Base-by-base conservation (phyloP, 2,888 invertebrate species). In the Alitta virens region DNA sequence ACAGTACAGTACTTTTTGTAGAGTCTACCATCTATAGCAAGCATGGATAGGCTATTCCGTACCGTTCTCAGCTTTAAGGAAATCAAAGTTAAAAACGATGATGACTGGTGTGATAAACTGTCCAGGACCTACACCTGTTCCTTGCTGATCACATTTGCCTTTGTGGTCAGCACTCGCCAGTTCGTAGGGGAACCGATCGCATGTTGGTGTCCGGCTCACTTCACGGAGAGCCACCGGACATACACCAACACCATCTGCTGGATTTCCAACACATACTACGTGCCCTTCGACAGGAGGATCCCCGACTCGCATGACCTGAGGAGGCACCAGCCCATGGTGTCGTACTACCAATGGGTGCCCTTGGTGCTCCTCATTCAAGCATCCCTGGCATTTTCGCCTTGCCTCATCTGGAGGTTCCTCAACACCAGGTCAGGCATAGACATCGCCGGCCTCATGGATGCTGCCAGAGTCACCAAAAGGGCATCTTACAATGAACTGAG, bases 201-300 rank as follows among this genome's bases (percentile, higher is more conserved):
- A 24, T 69, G 82, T 65, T 82, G 83, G 83, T 82, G 82, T 56
- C 83, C 83, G 21, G 83, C 83, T 2, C 81, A 83, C 70, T 84
- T 84, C 73, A 83, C 84, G 9, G 80, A 81, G 33, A 82, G 83
- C 23, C 84, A 84, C 77, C 82, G 84, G 63, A 83, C 83, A 66
- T 84, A 84, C 73, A 81, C 84, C 23, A 84, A 84, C 73, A 84
- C 84, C 76, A 82, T 84, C 68, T 84, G 84, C 73, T 84, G 84
- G 84, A 82, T 84, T 62, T 81, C 83, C 64, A 84, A 84, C 73
- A 84, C 84, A 2, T 84, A 84, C 71, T 84, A 83, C 74, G 71
- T 79, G 57, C 77, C 77, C 62, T 79, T 84, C 68, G 75, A 83
- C 66, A 80, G 83, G 63, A 76, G 79, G 52, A 74, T 83, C 49